Evolutionary conservation across 37 sponge, comb jelly and placozoan genomes (phyloP).

Genomic region (Chondrilla cf. caribensis): DNA sequence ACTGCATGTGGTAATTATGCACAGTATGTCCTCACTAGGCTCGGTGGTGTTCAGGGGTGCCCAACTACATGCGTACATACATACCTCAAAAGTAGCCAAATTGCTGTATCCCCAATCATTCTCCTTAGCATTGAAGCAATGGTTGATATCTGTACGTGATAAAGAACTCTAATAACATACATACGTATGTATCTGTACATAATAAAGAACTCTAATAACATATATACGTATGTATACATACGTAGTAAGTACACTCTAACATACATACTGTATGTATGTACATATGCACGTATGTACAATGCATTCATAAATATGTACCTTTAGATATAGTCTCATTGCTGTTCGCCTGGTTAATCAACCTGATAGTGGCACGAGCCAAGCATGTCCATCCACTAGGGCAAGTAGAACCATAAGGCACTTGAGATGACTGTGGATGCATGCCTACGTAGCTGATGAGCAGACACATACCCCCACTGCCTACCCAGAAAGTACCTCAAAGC

Average conservation of each 20-base stretch:
- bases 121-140: slow-evolving; percentile 87
- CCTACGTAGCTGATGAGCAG: no score
- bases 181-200: neutral
- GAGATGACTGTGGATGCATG: neutral
- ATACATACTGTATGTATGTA: neutral
- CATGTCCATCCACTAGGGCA: slow-evolving; percentile 75
- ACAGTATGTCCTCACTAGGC: no score
- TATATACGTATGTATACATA: no score
- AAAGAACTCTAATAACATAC: neutral
- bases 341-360: slow-evolving; percentile 54
- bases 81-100: slow-evolving; percentile 73
- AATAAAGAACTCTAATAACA: neutral
- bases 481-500: no score
- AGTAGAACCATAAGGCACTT: neutral
- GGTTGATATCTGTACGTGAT: slow-evolving; percentile 66
- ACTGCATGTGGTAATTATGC: no score
- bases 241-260: neutral
- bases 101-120: slow-evolving; percentile 99
- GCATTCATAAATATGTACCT: slow-evolving; percentile 24
- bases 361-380: slow-evolving; percentile 68
- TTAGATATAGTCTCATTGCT: slow-evolving; percentile 38
- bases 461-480: no score
- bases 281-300: slow-evolving; percentile 4
- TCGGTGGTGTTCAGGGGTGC: no score
- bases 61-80: neutral